Conservation (phyloP, 2,113 vertebrate species). For the Bujurquina vittata region DNA sequence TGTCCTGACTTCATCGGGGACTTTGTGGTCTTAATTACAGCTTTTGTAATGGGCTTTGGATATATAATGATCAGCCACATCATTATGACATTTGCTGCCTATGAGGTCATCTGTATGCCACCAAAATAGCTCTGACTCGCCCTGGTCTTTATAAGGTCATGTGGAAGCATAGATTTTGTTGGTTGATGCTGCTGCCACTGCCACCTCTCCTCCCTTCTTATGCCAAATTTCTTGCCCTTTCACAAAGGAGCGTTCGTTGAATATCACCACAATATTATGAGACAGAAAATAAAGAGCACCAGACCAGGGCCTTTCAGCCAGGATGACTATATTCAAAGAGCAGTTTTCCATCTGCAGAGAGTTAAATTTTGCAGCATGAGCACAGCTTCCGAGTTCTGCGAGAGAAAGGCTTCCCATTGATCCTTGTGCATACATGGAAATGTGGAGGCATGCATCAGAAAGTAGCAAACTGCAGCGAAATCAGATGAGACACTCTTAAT, state of each 20-base stretch:
- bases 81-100: background rate
- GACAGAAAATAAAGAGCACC: background rate
- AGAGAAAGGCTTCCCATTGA: too few relatives aligned
- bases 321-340: background rate
- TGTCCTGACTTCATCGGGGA: background rate
- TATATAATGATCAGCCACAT: background rate
- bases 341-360: too few relatives aligned
- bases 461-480: background rate
- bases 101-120: background rate
- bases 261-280: background rate
- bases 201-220: background rate
- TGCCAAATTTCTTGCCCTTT: background rate
- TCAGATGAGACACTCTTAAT: background rate
- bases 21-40: background rate
- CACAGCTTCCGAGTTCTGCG: too few relatives aligned
- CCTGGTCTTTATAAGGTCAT: background rate
- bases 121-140: background rate
- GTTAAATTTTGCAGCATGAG: too few relatives aligned
- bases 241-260: background rate
- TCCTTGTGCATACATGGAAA: too few relatives aligned
- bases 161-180: background rate
- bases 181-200: background rate
- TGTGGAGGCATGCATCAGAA: too few relatives aligned
- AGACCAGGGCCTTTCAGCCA: background rate
- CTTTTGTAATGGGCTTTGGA: background rate